Percentiles rank a stretch among this genome's conserved stretches.
Evolutionary conservation across 1,140 invertebrate species (phyloP).

Genomic region (Pararge aegeria): DNA sequence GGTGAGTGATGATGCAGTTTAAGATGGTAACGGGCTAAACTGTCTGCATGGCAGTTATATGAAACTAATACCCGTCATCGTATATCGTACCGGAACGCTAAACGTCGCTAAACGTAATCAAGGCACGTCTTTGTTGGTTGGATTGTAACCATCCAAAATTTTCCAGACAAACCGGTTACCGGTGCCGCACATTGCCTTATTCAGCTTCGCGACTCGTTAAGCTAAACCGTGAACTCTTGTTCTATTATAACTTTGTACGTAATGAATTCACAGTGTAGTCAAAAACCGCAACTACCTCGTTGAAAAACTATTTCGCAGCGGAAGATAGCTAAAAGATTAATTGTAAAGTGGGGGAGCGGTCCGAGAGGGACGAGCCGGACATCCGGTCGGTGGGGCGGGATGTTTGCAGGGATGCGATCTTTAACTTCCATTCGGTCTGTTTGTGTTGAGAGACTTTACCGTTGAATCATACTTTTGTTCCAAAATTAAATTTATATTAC

Average conservation of each 20-base stretch:
- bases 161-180: too few relatives aligned
- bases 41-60: too few relatives aligned
- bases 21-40: too few relatives aligned
- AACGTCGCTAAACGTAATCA: too few relatives aligned
- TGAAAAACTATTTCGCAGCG: conserved; percentile 42
- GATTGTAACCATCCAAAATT: too few relatives aligned
- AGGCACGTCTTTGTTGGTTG: too few relatives aligned
- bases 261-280: conserved; percentile 21
- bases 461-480: conserved; percentile 1
- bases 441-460: neutral
- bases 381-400: conserved; percentile 29
- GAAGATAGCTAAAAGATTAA: conserved; percentile 60
- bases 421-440: conserved; percentile 17
- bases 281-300: conserved; percentile 25
- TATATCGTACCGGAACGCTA: too few relatives aligned
- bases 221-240: too few relatives aligned
- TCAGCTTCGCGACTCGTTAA: too few relatives aligned
- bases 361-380: conserved; percentile 25
- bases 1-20: too few relatives aligned
- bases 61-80: too few relatives aligned
- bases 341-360: conserved; percentile 43
- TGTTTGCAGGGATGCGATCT: conserved; percentile 30
- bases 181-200: too few relatives aligned
- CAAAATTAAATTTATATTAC: neutral
- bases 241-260: neutral